A percentile compares a stretch with the other conserved stretches of the same genome.
Conservation (phyloP, 2,113 vertebrate species). For the Falco punctatus region DNA sequence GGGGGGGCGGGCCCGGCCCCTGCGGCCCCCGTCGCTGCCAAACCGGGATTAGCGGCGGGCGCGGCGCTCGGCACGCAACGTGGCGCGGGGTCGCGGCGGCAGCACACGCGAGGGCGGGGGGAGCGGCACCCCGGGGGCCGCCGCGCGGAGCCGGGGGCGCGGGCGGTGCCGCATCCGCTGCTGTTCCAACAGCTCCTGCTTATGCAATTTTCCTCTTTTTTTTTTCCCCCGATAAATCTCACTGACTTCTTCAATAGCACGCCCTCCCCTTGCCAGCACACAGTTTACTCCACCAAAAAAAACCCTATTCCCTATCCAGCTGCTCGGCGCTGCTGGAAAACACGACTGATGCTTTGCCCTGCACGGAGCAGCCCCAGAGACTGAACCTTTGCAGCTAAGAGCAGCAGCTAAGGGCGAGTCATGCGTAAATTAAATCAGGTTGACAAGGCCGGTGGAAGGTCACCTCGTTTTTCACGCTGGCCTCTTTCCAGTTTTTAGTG, state of each 20-base stretch:
- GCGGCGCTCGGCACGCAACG: conserved; percentile 25
- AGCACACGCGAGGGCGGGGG: not conserved
- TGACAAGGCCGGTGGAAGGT: not conserved
- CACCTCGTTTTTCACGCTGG: not conserved
- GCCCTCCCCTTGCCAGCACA: too few species aligned
- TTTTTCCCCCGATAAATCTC: not conserved
- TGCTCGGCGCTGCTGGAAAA: not conserved
- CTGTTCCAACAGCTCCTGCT: not conserved
- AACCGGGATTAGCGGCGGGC: conserved; percentile 7
- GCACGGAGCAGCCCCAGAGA: not conserved
- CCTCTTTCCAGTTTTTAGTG: not conserved
- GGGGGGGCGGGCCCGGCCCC: not conserved
- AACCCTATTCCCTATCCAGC: too few species aligned
- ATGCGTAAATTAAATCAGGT: not conserved
- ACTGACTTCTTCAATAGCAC: not conserved
- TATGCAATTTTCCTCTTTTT: not conserved
- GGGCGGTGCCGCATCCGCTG: too few species aligned
- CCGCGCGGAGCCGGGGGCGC: not conserved
- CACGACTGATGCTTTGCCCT: not conserved
- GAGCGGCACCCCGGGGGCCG: not conserved
- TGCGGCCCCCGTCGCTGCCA: conserved; percentile 1
- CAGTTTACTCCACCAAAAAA: not conserved
- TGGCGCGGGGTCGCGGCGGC: not conserved
- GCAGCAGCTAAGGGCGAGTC: not conserved
- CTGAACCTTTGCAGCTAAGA: not conserved